Evolutionary conservation across 2,797 vertebrate species (phyloP), one percentile per base, ranked within the genome.

Genomic region (Helostoma temminkii): DNA sequence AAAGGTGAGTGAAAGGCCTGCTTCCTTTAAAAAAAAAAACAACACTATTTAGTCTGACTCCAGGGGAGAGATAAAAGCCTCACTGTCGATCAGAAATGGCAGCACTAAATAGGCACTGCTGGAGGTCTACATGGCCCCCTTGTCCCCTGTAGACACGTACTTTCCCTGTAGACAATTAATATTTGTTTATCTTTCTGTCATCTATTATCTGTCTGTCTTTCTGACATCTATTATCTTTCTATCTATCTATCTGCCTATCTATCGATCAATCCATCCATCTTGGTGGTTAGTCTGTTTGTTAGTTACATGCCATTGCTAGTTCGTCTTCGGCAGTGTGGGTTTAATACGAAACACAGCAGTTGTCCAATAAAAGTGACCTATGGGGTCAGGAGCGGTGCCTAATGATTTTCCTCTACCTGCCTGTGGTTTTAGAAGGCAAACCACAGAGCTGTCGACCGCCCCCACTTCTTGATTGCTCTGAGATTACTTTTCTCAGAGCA

Each of bases 351-450:
- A 83, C 78, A 60, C 88, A 73, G 83, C 66, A 55, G 84, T 79
- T 83, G 81, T 88, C 88, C 84, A 84, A 89, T 91, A 88, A 89
- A 86, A 88, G 78, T 89, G 90, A 92, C 91, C 91, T 88, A 76
- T 86, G 83, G 81, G 91, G 86, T 91, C 85, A 85, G 74, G 57
- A 82, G 76, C 24, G 42, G 48, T 19, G 59, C 79, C 84, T 90
- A 88, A 91, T 90, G 85, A 91, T 88, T 91, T 88, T 76, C 72
- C 81, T 85, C 87, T 59, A 88, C 87, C 86, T 87, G 82, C 71
- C 68, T 54, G 57, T 54, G 80, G 65, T 84, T 87, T 88, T 82
- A 55, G 73, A 74, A 86, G 85, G 86, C 85, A 66, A 82, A 83
- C 73, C 50, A 21, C 85, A 59, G 84, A 66, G 87, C 88, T 87